These are phyloP conservation scores for Oryzias woworae DNA, from an alignment of 2,113 vertebrate genomes.

Conservation along the genomic window DNA sequence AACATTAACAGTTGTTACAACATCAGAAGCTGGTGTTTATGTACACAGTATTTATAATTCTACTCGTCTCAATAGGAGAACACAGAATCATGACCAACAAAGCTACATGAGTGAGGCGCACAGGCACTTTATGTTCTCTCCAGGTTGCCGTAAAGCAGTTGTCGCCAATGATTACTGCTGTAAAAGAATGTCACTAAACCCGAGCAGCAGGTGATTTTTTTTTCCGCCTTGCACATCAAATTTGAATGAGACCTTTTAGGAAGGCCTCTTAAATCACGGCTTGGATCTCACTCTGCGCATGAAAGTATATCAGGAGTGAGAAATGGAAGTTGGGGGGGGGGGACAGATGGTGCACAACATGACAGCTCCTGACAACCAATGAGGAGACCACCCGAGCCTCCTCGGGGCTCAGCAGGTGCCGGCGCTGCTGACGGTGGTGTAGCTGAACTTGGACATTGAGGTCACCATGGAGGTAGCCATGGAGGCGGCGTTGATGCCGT, in stretches of 20 bases:
- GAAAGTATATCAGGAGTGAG: slow-evolving; percentile 28
- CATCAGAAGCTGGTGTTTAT: slow-evolving; percentile 29
- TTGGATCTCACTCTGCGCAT: slow-evolving; percentile 27
- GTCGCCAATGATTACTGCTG: slow-evolving; percentile 29
- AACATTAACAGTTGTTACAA: slow-evolving; percentile 36
- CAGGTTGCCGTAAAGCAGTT: slow-evolving; percentile 46
- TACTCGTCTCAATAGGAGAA: slow-evolving; percentile 8
- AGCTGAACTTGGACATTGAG: slow-evolving; percentile 89
- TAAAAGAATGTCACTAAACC: slow-evolving; percentile 29
- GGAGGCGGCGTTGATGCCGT: slow-evolving; percentile 58
- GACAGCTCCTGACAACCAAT: background rate
- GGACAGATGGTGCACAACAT: slow-evolving; percentile 17
- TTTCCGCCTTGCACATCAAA: slow-evolving; percentile 46
- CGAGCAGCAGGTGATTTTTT: slow-evolving; percentile 18
- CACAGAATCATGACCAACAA: slow-evolving; percentile 10
- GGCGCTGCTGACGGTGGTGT: slow-evolving; percentile 89
- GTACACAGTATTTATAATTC: slow-evolving; percentile 7
- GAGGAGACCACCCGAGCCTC: background rate
- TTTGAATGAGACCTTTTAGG: slow-evolving; percentile 43
- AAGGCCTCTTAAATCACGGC: slow-evolving; percentile 23
- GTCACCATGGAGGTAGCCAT: slow-evolving; percentile 80
- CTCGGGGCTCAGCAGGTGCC: slow-evolving; percentile 71
- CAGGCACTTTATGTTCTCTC: slow-evolving; percentile 68
- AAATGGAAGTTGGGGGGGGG: slow-evolving; percentile 9
- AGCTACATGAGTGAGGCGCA: slow-evolving; percentile 44